Evolutionary conservation across 1,140 invertebrate genomes (phyloP).

Genomic region (Ooceraea biroi): DNA sequence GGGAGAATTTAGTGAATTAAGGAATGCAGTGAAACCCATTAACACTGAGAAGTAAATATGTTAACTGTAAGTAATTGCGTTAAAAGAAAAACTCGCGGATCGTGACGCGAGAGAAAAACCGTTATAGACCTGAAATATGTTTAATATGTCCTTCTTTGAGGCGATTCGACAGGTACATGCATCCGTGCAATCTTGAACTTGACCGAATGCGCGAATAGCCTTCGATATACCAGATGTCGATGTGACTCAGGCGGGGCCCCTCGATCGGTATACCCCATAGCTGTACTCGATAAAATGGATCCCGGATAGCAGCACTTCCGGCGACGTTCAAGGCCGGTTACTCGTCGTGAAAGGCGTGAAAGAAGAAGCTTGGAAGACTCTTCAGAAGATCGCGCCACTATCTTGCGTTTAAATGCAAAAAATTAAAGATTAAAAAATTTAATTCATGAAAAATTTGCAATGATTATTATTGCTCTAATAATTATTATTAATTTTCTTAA

Average conservation of each 20-base stretch:
- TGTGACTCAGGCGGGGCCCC: not conserved
- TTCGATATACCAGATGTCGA: conserved; percentile 33
- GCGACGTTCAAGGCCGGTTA: conserved; percentile 27
- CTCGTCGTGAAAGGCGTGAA: conserved; percentile 43
- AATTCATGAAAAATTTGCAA: not conserved
- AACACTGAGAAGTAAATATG: too few relatives aligned
- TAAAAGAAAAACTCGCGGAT: not conserved
- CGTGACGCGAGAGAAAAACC: conserved; percentile 27
- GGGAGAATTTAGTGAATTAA: too few relatives aligned
- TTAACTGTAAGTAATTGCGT: too few relatives aligned
- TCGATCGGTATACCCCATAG: conserved; percentile 55
- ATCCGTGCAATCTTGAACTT: conserved; percentile 28
- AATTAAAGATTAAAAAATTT: not conserved
- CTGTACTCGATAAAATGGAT: conserved; percentile 25
- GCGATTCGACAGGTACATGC: not conserved
- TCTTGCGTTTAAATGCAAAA: not conserved
- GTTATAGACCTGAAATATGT: conserved; percentile 29
- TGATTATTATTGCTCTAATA: not conserved
- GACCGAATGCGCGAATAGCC: not conserved
- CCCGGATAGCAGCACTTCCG: not conserved
- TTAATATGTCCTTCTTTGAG: conserved; percentile 22
- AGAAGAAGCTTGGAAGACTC: conserved; percentile 20
- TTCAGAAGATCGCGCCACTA: conserved; percentile 65
- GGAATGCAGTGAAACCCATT: too few relatives aligned
- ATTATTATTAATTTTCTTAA: not conserved